Conservation (phyloP, 2,888 invertebrate genomes). For the Syrista parreyssii region DNA sequence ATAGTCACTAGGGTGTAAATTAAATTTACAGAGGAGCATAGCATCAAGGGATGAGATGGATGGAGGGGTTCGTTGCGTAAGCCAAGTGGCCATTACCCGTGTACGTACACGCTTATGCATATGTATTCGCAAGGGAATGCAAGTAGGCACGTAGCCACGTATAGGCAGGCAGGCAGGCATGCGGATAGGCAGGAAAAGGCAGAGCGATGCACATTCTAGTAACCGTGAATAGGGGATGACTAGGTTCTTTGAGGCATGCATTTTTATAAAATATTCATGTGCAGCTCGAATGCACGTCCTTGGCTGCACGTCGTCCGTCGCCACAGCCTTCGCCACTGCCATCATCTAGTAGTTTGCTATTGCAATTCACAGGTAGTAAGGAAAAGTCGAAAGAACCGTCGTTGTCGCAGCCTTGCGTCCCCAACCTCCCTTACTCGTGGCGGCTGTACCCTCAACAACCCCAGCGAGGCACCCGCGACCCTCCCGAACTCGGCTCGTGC, state of each 20-base stretch:
- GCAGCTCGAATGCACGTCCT: constrained; percentile 15
- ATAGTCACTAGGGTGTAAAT: neutral
- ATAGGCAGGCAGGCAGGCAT: too few relatives aligned
- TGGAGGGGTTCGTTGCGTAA: neutral
- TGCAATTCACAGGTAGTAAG: neutral
- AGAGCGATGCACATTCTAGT: constrained; percentile 24
- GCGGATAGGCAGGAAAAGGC: neutral
- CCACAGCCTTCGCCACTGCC: neutral
- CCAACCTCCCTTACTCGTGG: too few relatives aligned
- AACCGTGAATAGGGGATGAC: constrained; percentile 37
- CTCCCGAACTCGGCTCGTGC: too few relatives aligned
- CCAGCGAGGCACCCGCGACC: neutral
- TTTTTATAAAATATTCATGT: constrained; percentile 48
- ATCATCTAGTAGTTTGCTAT: neutral
- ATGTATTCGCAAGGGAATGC: neutral
- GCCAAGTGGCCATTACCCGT: neutral
- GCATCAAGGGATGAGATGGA: neutral
- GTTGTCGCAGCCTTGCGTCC: too few relatives aligned
- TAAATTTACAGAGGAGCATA: neutral
- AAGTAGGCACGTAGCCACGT: neutral
- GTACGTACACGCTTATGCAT: neutral
- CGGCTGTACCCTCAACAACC: neutral
- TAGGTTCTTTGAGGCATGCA: constrained; percentile 35
- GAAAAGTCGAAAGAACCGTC: neutral
- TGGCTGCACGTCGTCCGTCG: constrained; percentile 14